phyloP scores from a whole-genome alignment of 1,140 invertebrate species.

The Teleopsis dalmanni region DNA sequence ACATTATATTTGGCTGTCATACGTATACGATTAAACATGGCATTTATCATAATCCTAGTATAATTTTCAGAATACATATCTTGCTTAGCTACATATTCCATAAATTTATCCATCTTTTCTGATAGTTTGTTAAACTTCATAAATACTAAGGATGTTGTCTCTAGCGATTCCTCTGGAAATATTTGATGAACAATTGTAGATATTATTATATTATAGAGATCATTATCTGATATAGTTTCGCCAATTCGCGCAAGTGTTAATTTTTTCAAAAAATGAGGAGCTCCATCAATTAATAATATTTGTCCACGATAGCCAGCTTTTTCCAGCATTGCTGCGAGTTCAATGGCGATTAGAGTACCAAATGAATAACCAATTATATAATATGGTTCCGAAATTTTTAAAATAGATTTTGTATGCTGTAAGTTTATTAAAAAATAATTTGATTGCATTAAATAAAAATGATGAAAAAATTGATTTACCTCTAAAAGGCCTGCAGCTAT shows the following conservation, averaged over 20 bases:
- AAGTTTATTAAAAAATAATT: constrained; percentile 22
- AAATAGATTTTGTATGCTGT: constrained; percentile 50
- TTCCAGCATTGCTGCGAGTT: constrained; percentile 52
- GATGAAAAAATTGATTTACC: background rate
- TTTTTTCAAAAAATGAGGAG: constrained; percentile 50
- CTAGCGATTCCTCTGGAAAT: constrained; percentile 50
- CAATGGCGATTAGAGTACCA: constrained; percentile 52
- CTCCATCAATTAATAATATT: constrained; percentile 52
- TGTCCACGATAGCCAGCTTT: constrained; percentile 49
- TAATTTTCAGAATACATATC: constrained; percentile 48
- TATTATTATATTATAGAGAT: constrained; percentile 51
- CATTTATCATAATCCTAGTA: constrained; percentile 42
- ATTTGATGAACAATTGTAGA: constrained; percentile 48
- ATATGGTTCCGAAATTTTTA: constrained; percentile 51
- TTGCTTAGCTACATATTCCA: constrained; percentile 34
- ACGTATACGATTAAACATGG: constrained; percentile 52
- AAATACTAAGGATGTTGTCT: constrained; percentile 44
- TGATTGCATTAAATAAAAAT: background rate
- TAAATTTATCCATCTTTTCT: constrained; percentile 29
- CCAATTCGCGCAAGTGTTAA: constrained; percentile 41
- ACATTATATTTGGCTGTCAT: constrained; percentile 50
- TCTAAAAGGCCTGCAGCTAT: constrained; percentile 13
- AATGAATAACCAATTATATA: constrained; percentile 61
- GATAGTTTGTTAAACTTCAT: constrained; percentile 22
- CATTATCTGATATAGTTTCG: constrained; percentile 43